Base-by-base conservation (phyloP, 1,140 invertebrate genomes). In the Ericerus pela region DNA sequence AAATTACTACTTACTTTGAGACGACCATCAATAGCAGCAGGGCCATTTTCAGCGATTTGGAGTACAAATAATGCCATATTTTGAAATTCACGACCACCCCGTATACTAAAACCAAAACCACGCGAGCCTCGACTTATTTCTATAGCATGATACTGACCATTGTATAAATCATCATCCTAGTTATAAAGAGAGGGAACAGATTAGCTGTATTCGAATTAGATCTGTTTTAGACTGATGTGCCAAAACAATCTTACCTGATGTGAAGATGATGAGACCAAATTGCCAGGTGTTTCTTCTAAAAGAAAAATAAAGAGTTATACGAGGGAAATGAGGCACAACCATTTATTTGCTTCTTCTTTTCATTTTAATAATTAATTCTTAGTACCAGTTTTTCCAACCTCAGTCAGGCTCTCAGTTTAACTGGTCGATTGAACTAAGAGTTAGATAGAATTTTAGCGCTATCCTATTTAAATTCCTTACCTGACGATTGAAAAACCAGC, bases 41-140 rank as follows among this genome's bases (percentile, higher is more conserved):
- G 81, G 11, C 85, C 85, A 65, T 81, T 81, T 53, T 88, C 84
- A 14, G 85, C 85, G 55, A 89, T 85, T 60, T 84, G 73, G 2
- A 89, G 69, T 12, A 89, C 84, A 71, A 84, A 89, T 16, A 89
- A 66, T 6, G 86, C 84, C 84, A 88, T 89, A 62, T 83, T 81
- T 64, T 85, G 82, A 66, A 87, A 89, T 66, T 89, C 86, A 55
- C 78, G 74, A 11, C 86, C 87, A 2, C 86, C 86, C 24, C 86
- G 75, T 62, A 89, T 90, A 59, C 82, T 86, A 64, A 89, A 89
- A 16, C 86, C 86, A 70, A 89, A 90, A 8, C 87, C 85, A 60
- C 81, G 75, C 12, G 76, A 76, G 2, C 85, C 84, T 57, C 84
- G 70, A 26, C 73, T 76, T 37, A 89, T 66, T 66, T 86, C 81